These are phyloP conservation scores for Allobates femoralis DNA, from an alignment of 2,797 vertebrate genomes.

Conservation along the genomic window DNA sequence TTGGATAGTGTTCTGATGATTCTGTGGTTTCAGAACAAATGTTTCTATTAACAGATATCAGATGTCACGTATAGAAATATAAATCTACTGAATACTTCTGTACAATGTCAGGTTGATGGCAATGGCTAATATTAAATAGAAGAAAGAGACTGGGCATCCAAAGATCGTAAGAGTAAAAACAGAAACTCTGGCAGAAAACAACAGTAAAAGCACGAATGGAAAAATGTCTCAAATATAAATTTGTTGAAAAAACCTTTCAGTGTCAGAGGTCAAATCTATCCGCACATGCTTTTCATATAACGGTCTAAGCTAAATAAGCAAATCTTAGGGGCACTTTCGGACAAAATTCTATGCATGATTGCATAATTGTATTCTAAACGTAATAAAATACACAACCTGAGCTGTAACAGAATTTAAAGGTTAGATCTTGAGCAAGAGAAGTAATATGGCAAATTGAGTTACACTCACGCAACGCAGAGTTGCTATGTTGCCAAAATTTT, in stretches of 20 bases:
- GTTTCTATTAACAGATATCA: constrained; percentile 4
- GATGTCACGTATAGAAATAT: constrained; percentile 5
- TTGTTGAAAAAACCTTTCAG: background rate
- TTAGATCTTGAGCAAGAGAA: too few relatives aligned
- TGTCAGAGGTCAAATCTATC: background rate
- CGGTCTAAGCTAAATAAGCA: background rate
- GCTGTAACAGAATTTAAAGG: too few relatives aligned
- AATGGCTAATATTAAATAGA: background rate
- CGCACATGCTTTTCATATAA: background rate
- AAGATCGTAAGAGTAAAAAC: background rate
- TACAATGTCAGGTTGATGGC: constrained; percentile 2
- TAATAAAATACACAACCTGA: background rate
- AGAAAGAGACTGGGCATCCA: background rate
- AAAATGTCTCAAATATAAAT: background rate
- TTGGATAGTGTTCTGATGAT: constrained; percentile 1
- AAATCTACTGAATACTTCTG: background rate
- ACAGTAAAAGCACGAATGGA: background rate
- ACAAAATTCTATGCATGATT: background rate
- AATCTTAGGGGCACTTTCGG: background rate
- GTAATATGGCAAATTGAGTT: too few relatives aligned
- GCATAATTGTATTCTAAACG: background rate
- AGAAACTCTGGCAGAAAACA: background rate
- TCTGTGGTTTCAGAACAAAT: constrained; percentile 6
- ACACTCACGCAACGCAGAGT: too few relatives aligned
- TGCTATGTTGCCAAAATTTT: too few relatives aligned